Percentiles rank a stretch among this genome's conserved stretches.
phyloP scores from a whole-genome alignment of 2,888 invertebrate species.

The Plebejus anna region DNA sequence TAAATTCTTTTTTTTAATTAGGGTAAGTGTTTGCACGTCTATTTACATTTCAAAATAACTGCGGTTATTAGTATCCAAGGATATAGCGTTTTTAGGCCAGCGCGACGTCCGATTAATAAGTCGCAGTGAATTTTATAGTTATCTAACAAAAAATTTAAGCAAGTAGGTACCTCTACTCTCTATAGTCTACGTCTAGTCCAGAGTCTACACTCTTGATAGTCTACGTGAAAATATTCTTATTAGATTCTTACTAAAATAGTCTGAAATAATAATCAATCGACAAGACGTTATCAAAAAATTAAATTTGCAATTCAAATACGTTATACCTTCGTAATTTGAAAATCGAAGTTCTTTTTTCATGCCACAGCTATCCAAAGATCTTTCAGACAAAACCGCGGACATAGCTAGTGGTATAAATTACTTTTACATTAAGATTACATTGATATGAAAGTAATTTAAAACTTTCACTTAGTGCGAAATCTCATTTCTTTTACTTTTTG shows the following conservation, averaged over 20 bases:
- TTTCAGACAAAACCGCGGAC: not conserved
- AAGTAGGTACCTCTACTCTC: too few relatives aligned
- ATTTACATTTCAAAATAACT: not conserved
- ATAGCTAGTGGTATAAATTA: conserved; percentile 3
- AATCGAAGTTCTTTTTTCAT: not conserved
- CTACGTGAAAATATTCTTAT: too few relatives aligned
- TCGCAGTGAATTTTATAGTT: not conserved
- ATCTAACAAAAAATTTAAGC: too few relatives aligned
- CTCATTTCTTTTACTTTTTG: conserved; percentile 24
- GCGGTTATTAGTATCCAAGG: not conserved
- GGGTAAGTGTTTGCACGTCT: not conserved
- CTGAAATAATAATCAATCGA: too few relatives aligned
- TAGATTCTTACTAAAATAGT: too few relatives aligned
- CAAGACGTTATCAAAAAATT: too few relatives aligned
- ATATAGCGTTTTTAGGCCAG: not conserved
- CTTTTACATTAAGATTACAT: conserved; percentile 24
- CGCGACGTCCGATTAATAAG: not conserved
- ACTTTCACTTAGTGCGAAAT: conserved; percentile 19
- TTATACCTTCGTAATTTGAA: not conserved
- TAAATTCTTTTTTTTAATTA: not conserved
- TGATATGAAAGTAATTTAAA: conserved; percentile 24
- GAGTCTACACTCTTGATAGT: too few relatives aligned
- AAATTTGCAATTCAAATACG: too few relatives aligned
- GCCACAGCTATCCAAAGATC: not conserved
- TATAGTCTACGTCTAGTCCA: too few relatives aligned